A percentile compares a stretch with the other conserved stretches of the same genome.
These are phyloP conservation scores for Pipa parva DNA, from an alignment of 2,113 vertebrate genomes.

Conservation along the genomic window DNA sequence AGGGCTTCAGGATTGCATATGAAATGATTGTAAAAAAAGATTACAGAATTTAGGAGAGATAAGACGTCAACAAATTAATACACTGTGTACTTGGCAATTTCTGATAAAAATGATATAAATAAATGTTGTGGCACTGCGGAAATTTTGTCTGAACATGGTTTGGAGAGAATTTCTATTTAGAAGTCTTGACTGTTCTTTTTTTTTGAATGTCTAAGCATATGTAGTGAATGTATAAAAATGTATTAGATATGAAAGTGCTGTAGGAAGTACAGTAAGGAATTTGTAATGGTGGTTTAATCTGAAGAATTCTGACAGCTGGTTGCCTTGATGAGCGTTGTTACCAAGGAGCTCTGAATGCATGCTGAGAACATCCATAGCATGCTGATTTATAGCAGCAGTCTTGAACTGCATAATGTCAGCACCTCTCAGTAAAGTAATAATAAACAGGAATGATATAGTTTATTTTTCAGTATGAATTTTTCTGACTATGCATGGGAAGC, in stretches of 20 bases:
- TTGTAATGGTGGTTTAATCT: conserved; percentile 75
- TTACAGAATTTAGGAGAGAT: not conserved
- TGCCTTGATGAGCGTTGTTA: conserved; percentile 70
- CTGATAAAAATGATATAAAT: not conserved
- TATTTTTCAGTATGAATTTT: conserved; percentile 76
- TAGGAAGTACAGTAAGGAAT: conserved; percentile 65
- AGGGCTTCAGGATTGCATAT: not conserved
- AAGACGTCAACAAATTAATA: not conserved
- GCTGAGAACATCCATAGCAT: conserved; percentile 71
- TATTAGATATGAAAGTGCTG: conserved; percentile 8
- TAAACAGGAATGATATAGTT: conserved; percentile 74
- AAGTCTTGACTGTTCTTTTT: too few species aligned
- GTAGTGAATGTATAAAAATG: not conserved
- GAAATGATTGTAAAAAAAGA: not conserved
- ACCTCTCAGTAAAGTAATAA: conserved; percentile 75
- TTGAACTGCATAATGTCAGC: conserved; percentile 78
- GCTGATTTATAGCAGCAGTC: conserved; percentile 73
- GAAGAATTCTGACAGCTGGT: conserved; percentile 75
- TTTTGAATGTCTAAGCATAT: too few species aligned
- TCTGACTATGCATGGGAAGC: conserved; percentile 69
- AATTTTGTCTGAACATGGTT: too few species aligned
- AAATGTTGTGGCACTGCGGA: not conserved
- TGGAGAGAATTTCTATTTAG: too few species aligned
- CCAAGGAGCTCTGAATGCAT: conserved; percentile 64
- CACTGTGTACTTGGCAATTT: not conserved